phyloP scores from a whole-genome alignment of 2,888 invertebrate genomes.

The Tipula helvola region DNA sequence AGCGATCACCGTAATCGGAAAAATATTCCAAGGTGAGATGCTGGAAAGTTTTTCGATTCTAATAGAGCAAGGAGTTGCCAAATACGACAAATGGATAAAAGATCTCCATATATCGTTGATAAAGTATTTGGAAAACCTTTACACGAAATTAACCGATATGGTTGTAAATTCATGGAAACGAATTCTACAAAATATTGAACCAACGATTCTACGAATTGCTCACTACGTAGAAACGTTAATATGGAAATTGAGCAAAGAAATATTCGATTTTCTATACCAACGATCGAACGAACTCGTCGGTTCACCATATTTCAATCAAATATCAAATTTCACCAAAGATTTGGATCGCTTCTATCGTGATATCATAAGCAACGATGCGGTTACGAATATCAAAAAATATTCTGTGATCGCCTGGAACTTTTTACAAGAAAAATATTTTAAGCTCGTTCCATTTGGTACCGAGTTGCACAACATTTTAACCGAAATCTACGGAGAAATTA shows the following conservation, averaged over 20 bases:
- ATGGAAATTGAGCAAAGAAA: slow-evolving; percentile 60
- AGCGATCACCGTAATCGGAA: slow-evolving; percentile 52
- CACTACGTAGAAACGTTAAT: slow-evolving; percentile 63
- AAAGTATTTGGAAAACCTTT: slow-evolving; percentile 58
- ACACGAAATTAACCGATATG: slow-evolving; percentile 52
- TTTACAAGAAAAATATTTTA: slow-evolving; percentile 52
- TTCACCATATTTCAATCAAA: slow-evolving; percentile 68
- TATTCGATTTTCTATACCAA: slow-evolving; percentile 68
- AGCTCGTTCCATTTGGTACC: slow-evolving; percentile 52
- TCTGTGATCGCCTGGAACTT: slow-evolving; percentile 51
- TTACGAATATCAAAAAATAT: slow-evolving; percentile 70
- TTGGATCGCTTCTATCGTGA: slow-evolving; percentile 69
- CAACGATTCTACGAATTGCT: slow-evolving; percentile 59
- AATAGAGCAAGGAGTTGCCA: slow-evolving; percentile 55
- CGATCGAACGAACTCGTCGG: slow-evolving; percentile 66
- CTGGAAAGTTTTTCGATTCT: slow-evolving; percentile 56
- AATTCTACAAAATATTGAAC: slow-evolving; percentile 59
- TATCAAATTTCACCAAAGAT: slow-evolving; percentile 68
- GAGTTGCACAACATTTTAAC: slow-evolving; percentile 49
- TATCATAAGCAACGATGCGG: slow-evolving; percentile 59
- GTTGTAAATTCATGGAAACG: slow-evolving; percentile 60
- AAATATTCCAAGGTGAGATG: slow-evolving; percentile 60
- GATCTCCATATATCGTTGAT: slow-evolving; percentile 55
- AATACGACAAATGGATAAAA: slow-evolving; percentile 67
- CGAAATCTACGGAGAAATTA: slow-evolving; percentile 49